Conservation (phyloP, 2,797 vertebrate species). For the Ambastaia sidthimunki region DNA sequence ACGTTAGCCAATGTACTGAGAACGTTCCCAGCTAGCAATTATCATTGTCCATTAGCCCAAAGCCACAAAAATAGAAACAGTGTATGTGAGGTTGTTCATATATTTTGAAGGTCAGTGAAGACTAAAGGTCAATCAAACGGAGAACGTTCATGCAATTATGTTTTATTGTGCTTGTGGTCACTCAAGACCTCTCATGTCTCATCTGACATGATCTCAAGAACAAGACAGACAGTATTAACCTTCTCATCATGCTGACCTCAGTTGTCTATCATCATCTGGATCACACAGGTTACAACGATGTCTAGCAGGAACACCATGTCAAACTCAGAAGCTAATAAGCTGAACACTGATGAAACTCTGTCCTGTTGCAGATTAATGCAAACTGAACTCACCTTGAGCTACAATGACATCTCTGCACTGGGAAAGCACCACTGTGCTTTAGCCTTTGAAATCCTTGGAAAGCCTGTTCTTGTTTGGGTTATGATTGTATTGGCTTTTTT, state of each 20-base stretch:
- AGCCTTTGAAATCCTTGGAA: conserved; percentile 81
- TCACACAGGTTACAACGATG: conserved; percentile 85
- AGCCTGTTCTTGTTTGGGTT: neutral
- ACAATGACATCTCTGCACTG: conserved; percentile 83
- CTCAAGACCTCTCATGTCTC: neutral
- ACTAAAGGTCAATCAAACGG: neutral
- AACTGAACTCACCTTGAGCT: conserved; percentile 81
- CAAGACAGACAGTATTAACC: conserved; percentile 77
- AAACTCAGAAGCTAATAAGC: neutral
- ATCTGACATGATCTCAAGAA: conserved; percentile 79
- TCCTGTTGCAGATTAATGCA: conserved; percentile 78
- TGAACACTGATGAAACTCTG: neutral
- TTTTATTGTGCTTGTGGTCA: neutral
- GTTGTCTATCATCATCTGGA: conserved; percentile 84
- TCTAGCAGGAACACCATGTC: conserved; percentile 74
- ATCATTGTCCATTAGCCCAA: neutral
- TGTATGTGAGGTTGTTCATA: neutral
- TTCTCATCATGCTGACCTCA: conserved; percentile 81
- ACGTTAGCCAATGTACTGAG: too few relatives aligned
- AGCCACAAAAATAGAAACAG: neutral
- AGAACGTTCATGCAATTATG: neutral
- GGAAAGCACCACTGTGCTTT: conserved; percentile 84
- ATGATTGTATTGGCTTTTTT: neutral
- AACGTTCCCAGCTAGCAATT: too few relatives aligned
- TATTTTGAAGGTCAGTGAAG: neutral